These are phyloP conservation scores for Aphaenogaster rudis DNA, from an alignment of 1,140 invertebrate genomes.

Conservation along the genomic window DNA sequence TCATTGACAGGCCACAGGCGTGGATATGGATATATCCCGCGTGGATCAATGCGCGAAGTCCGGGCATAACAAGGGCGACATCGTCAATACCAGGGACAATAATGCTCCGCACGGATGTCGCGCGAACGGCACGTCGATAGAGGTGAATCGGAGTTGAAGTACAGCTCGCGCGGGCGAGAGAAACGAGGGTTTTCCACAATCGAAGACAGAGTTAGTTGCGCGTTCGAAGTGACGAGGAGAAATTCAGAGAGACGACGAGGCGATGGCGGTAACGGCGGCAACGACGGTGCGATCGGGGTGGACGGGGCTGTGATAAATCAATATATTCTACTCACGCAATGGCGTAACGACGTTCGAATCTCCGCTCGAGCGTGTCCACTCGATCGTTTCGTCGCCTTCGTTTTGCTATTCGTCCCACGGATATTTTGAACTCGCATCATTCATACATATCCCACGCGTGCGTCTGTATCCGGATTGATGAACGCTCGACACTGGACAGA, in stretches of 20 bases:
- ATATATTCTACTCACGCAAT: slow-evolving; percentile 85
- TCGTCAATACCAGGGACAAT: slow-evolving; percentile 61
- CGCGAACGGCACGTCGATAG: slow-evolving; percentile 44
- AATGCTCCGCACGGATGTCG: slow-evolving; percentile 44
- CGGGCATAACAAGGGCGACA: slow-evolving; percentile 54
- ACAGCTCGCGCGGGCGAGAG: slow-evolving; percentile 5
- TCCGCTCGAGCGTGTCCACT: slow-evolving; percentile 64
- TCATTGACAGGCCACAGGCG: slow-evolving; percentile 11
- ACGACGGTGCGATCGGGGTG: slow-evolving; percentile 44
- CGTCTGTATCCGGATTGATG: slow-evolving; percentile 16
- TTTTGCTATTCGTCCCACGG: slow-evolving; percentile 11
- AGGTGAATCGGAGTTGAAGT: slow-evolving; percentile 59
- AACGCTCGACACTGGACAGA: slow-evolving; percentile 22
- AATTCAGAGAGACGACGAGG: slow-evolving; percentile 32
- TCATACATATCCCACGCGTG: slow-evolving; percentile 16
- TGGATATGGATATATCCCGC: slow-evolving; percentile 52
- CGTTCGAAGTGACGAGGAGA: slow-evolving; percentile 59
- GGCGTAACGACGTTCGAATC: slow-evolving; percentile 82
- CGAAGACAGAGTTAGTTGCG: slow-evolving; percentile 40
- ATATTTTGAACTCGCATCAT: slow-evolving; percentile 23
- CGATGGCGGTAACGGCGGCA: neutral
- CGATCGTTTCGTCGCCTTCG: slow-evolving; percentile 40
- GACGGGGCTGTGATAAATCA: slow-evolving; percentile 81
- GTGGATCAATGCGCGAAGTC: slow-evolving; percentile 50
- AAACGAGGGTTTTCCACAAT: slow-evolving; percentile 51